phyloP scores from a whole-genome alignment of 2,888 invertebrate species.

The Nebria brevicollis region DNA sequence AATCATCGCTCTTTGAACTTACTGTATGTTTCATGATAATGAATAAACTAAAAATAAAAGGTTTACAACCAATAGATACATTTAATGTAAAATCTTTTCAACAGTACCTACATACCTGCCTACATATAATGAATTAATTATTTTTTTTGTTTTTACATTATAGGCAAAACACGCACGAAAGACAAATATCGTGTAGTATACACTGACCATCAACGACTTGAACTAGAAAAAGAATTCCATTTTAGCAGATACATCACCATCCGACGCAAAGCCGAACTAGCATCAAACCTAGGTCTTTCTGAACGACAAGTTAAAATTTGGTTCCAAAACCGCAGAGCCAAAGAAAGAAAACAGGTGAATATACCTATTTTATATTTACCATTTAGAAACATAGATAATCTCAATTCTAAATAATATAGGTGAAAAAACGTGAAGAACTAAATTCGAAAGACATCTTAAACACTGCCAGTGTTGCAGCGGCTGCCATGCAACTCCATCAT shows the following conservation, averaged over 20 bases:
- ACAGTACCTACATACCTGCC: not conserved
- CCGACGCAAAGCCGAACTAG: slow-evolving; percentile 91
- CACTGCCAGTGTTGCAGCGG: slow-evolving; percentile 62
- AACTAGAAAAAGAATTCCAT: slow-evolving; percentile 63
- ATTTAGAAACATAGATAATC: slow-evolving; percentile 21
- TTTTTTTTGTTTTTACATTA: slow-evolving; percentile 58
- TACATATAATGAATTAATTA: too few species aligned
- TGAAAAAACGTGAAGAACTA: slow-evolving; percentile 51
- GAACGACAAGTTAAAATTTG: slow-evolving; percentile 84
- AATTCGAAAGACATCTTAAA: slow-evolving; percentile 43
- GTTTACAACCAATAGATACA: too few species aligned
- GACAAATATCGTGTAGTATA: slow-evolving; percentile 99
- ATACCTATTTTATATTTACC: slow-evolving; percentile 17
- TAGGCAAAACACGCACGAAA: slow-evolving; percentile 98
- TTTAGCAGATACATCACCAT: slow-evolving; percentile 95
- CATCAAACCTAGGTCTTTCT: slow-evolving; percentile 83
- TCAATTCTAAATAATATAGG: slow-evolving; percentile 26
- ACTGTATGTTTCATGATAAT: too few species aligned
- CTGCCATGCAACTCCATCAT: slow-evolving; percentile 57
- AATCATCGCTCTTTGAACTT: too few species aligned
- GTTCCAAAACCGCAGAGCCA: slow-evolving; percentile 91
- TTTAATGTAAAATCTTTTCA: slow-evolving; percentile 13
- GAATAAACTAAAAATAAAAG: too few species aligned
- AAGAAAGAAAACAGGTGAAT: slow-evolving; percentile 82
- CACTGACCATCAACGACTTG: slow-evolving; percentile 92